Conservation (phyloP, 2,888 invertebrate species). For the Tipula unca region DNA sequence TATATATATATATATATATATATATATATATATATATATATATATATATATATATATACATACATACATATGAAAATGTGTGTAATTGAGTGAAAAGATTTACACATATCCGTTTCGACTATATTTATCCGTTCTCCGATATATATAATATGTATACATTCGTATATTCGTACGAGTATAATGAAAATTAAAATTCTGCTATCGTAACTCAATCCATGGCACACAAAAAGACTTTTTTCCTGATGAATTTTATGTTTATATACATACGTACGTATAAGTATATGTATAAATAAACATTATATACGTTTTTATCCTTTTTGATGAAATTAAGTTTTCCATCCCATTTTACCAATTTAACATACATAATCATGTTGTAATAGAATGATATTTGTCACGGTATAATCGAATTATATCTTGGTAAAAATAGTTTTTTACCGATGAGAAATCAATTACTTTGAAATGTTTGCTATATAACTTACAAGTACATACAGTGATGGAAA, state of each 20-base stretch:
- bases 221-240: not conserved
- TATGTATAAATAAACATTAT: not conserved
- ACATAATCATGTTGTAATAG: not conserved
- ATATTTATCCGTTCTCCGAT: not conserved
- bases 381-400: not conserved
- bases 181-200: not conserved
- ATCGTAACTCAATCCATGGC: not conserved
- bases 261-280: not conserved
- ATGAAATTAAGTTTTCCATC: not conserved
- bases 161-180: not conserved
- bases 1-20: too few relatives aligned
- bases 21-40: too few relatives aligned
- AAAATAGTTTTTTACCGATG: not conserved
- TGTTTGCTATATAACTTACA: not conserved
- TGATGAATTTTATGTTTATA: not conserved
- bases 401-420: not conserved
- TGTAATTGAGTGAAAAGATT: not conserved
- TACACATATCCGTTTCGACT: not conserved
- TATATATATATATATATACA: not conserved
- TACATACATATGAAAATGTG: not conserved
- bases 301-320: not conserved
- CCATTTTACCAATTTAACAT: not conserved
- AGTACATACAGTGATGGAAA: not conserved
- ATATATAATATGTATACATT: not conserved
- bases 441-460: not conserved